These are phyloP conservation scores for Acanthacorydalis orientalis DNA, from an alignment of 2,888 invertebrate species.

Conservation along the genomic window DNA sequence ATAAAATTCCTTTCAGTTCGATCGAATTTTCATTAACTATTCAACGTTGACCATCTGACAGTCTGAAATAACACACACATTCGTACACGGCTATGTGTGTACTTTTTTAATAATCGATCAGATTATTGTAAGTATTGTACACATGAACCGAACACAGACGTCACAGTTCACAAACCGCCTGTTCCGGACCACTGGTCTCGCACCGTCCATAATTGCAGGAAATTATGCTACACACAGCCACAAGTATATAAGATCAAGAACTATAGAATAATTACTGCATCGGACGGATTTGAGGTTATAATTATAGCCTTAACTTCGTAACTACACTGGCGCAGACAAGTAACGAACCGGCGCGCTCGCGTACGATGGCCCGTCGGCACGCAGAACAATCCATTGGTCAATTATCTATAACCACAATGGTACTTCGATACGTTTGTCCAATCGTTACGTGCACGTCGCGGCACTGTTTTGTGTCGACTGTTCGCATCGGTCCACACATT, in stretches of 20 bases:
- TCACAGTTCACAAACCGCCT: conserved; percentile 6
- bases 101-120: no score
- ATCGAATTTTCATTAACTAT: no score
- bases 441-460: conserved; percentile 2
- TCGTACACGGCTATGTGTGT: no score
- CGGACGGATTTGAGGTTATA: conserved; percentile 23
- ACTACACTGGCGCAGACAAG: conserved; percentile 19
- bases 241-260: conserved; percentile 19
- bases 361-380: not conserved
- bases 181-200: conserved; percentile 12
- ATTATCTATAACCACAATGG: conserved; percentile 16
- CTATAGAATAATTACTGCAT: conserved; percentile 25
- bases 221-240: conserved; percentile 19
- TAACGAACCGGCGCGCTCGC: conserved; percentile 5
- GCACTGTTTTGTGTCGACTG: not conserved
- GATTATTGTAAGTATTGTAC: no score
- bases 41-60: no score
- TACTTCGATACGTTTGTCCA: conserved; percentile 14
- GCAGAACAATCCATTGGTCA: conserved; percentile 9
- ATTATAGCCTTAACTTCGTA: conserved; percentile 22
- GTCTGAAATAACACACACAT: no score
- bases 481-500: conserved; percentile 12
- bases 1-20: no score
- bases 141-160: not conserved
- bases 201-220: conserved; percentile 22